Evolutionary conservation across 37 sponge, comb jelly and placozoan species (phyloP).

Genomic region (Geodia barretti): DNA sequence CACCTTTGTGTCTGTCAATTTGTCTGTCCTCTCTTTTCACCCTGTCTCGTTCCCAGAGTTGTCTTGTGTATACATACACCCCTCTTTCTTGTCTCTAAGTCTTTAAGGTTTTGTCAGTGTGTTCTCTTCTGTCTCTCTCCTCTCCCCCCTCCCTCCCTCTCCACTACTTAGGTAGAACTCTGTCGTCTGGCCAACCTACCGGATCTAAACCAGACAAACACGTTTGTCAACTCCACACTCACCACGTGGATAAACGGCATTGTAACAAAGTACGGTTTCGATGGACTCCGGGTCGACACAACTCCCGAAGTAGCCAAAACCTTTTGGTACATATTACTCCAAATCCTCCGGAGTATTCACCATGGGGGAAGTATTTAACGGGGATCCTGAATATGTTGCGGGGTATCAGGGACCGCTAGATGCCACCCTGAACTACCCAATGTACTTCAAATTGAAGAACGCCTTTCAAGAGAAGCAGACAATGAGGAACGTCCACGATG

Average conservation of each 20-base stretch:
- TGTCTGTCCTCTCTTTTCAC: too few relatives aligned
- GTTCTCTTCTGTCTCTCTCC: too few relatives aligned
- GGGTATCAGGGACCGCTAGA: slow-evolving; percentile 65
- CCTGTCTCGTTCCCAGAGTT: too few relatives aligned
- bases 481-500: slow-evolving; percentile 67
- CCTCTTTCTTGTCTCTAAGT: too few relatives aligned
- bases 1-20: too few relatives aligned
- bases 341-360: slow-evolving; percentile 64
- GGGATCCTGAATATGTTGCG: slow-evolving; percentile 50
- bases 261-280: slow-evolving; percentile 60
- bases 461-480: slow-evolving; percentile 55
- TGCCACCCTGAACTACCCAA: slow-evolving; percentile 79
- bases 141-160: too few relatives aligned
- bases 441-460: slow-evolving; percentile 70
- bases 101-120: too few relatives aligned
- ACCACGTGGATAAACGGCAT: slow-evolving; percentile 49
- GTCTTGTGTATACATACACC: too few relatives aligned
- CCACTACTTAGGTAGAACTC: slow-evolving; percentile 74
- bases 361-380: slow-evolving; percentile 81
- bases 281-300: slow-evolving; percentile 80
- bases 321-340: slow-evolving; percentile 76
- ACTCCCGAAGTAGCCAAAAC: slow-evolving; percentile 66
- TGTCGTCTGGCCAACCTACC: slow-evolving; percentile 81
- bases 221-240: slow-evolving; percentile 66
- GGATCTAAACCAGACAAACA: slow-evolving; percentile 78